A percentile compares a stretch with the other conserved stretches of the same genome.
Conservation (phyloP, 2,797 vertebrate genomes). For the Adrianichthys oophorus region DNA sequence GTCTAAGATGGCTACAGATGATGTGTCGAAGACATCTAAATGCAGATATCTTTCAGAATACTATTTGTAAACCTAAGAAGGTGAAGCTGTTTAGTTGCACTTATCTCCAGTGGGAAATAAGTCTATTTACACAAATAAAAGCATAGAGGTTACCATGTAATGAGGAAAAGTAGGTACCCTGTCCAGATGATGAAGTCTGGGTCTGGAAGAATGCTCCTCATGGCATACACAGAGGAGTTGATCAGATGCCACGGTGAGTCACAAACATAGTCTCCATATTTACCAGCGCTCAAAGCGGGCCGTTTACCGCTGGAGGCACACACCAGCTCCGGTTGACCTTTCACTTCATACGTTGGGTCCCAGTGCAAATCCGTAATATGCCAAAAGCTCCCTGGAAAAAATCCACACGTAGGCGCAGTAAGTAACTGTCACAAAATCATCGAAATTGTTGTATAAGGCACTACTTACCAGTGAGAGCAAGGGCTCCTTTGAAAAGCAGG, state of each 20-base stretch:
- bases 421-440: not conserved
- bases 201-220: constrained; percentile 79
- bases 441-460: not conserved
- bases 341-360: constrained; percentile 82
- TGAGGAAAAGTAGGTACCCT: constrained; percentile 74
- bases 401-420: constrained; percentile 10
- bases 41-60: no score
- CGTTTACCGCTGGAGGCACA: constrained; percentile 84
- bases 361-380: constrained; percentile 92
- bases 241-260: constrained; percentile 89
- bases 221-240: constrained; percentile 81
- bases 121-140: no score
- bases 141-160: no score
- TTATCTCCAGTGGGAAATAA: not conserved
- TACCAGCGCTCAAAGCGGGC: constrained; percentile 74
- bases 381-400: constrained; percentile 86
- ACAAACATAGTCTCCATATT: constrained; percentile 87
- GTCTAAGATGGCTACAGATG: no score
- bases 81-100: not conserved
- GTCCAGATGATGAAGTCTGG: constrained; percentile 97
- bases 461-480: constrained; percentile 57
- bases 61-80: no score
- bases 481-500: constrained; percentile 41
- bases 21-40: no score
- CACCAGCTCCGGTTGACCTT: constrained; percentile 61